phyloP scores from a whole-genome alignment of 2,888 invertebrate genomes.

The Priocnemis perturbator region DNA sequence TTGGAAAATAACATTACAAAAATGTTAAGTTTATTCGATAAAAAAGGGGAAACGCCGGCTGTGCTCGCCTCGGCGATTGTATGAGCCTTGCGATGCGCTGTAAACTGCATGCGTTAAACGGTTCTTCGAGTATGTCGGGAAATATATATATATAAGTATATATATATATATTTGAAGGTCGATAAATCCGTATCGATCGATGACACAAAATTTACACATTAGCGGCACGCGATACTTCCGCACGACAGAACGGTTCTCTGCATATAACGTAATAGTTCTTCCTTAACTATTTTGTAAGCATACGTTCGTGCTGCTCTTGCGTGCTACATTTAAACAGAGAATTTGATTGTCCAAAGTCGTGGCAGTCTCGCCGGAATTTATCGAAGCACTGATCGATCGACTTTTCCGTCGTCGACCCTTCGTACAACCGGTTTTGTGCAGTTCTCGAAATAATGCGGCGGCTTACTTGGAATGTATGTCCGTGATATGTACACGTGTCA shows the following conservation, averaged over 20 bases:
- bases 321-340: not conserved
- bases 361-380: constrained; percentile 18
- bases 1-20: constrained; percentile 15
- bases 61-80: constrained; percentile 1
- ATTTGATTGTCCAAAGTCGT: constrained; percentile 35
- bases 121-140: not conserved
- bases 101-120: too few species aligned
- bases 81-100: constrained; percentile 1
- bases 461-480: constrained; percentile 18
- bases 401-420: not conserved
- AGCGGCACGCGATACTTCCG: too few species aligned
- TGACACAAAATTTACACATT: constrained; percentile 7
- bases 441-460: constrained; percentile 11
- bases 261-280: constrained; percentile 16
- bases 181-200: constrained; percentile 11
- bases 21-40: constrained; percentile 10
- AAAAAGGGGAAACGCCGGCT: not conserved
- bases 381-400: not conserved
- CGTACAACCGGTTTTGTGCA: constrained; percentile 25
- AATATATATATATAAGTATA: not conserved
- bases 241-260: too few species aligned
- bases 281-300: constrained; percentile 12
- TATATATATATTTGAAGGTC: constrained; percentile 1
- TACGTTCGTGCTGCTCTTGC: constrained; percentile 1
- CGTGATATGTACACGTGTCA: constrained; percentile 25